A percentile compares a stretch with the other conserved stretches of the same genome.
Evolutionary conservation across 2,888 invertebrate species (phyloP).

Genomic region (Chrysolina oricalcia): DNA sequence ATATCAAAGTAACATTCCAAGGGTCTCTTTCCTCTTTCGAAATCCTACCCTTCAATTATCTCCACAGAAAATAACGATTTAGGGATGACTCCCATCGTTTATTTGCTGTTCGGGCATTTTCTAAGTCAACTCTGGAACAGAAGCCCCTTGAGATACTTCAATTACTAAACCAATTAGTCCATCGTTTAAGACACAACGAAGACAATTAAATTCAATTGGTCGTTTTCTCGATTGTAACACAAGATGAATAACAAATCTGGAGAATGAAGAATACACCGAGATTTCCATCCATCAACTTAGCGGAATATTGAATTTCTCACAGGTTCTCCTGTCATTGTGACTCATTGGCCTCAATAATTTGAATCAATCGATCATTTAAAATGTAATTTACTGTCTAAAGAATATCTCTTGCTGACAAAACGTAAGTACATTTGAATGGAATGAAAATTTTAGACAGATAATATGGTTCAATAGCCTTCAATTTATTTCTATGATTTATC

Average conservation of each 20-base stretch:
- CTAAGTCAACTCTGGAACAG: not conserved
- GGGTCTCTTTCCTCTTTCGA: not conserved
- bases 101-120: not conserved
- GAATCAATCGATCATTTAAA: too few species aligned
- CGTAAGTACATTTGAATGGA: too few species aligned
- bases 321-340: too few species aligned
- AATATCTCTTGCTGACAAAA: too few species aligned
- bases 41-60: not conserved
- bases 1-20: not conserved
- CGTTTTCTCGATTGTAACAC: not conserved
- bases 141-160: not conserved
- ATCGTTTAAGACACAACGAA: conserved; percentile 1
- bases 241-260: not conserved
- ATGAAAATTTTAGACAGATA: too few species aligned
- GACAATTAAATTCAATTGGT: not conserved
- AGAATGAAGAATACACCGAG: too few species aligned
- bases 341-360: too few species aligned
- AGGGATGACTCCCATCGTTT: not conserved
- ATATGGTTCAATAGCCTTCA: too few species aligned
- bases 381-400: too few species aligned
- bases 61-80: not conserved
- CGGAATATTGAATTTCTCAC: too few species aligned
- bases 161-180: not conserved
- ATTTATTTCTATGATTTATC: too few species aligned
- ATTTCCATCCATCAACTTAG: too few species aligned